Evolutionary conservation across 2,113 vertebrate species (phyloP).

Genomic region (Parotia lawesii): DNA sequence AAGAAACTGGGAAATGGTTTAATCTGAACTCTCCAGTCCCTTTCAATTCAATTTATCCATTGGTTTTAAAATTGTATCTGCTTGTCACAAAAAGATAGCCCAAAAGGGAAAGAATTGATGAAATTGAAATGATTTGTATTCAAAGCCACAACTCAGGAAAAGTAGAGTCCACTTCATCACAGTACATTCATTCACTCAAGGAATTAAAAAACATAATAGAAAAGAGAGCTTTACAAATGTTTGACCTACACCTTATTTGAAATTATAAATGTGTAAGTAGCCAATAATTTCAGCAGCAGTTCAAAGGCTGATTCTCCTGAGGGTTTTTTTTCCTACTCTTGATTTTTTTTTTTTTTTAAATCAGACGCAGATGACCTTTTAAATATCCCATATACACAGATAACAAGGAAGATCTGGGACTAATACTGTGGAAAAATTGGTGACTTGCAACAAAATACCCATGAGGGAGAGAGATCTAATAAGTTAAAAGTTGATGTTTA

Average conservation of each 20-base stretch:
- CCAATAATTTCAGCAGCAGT: neutral
- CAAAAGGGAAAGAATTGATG: neutral
- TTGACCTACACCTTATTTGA: conserved; percentile 15
- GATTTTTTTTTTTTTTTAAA: neutral
- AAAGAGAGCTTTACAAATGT: neutral
- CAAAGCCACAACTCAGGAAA: neutral
- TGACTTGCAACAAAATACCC: conserved; percentile 24
- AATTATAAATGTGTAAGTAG: conserved; percentile 3
- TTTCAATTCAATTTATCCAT: neutral
- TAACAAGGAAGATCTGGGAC: neutral
- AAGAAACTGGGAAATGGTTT: neutral
- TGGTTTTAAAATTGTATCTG: neutral
- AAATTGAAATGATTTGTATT: neutral
- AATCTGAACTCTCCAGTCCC: neutral
- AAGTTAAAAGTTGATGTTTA: conserved; percentile 35
- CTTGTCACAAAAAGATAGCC: neutral
- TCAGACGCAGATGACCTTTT: conserved; percentile 31
- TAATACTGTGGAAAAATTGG: neutral
- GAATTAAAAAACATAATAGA: neutral
- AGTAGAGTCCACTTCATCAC: neutral
- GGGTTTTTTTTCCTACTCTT: neutral
- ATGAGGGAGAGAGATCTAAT: neutral
- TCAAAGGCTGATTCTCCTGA: neutral
- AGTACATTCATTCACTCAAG: neutral
- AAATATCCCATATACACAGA: neutral